A percentile compares a stretch with the other conserved stretches of the same genome.
Evolutionary conservation across 1,140 invertebrate species (phyloP).

Genomic region (Triops cancriformis): DNA sequence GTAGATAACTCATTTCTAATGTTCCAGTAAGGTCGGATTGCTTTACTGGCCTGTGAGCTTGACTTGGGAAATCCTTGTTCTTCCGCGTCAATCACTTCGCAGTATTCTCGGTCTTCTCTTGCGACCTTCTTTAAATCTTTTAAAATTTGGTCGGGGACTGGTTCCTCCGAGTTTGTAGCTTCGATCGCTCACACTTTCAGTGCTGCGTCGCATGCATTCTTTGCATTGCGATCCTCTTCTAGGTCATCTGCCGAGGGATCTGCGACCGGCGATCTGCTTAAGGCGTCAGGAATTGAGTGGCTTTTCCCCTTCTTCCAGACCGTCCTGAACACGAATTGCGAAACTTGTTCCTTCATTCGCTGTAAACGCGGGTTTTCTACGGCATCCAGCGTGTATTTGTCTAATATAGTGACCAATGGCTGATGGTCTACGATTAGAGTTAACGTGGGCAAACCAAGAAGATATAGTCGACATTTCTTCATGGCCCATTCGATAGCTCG

Average conservation of each 20-base stretch:
- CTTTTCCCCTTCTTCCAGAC: conserved; percentile 14
- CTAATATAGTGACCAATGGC: too few relatives aligned
- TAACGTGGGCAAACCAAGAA: too few relatives aligned
- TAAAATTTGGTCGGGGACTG: conserved; percentile 14
- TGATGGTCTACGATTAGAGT: too few relatives aligned
- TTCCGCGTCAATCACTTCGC: too few relatives aligned
- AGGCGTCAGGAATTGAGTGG: conserved; percentile 7
- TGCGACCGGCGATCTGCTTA: conserved; percentile 8
- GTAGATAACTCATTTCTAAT: conserved; percentile 36
- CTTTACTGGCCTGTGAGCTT: neutral
- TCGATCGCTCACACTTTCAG: neutral
- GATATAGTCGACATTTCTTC: conserved; percentile 32
- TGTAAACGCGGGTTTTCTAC: conserved; percentile 25
- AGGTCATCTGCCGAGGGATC: conserved; percentile 17
- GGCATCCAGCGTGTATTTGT: too few relatives aligned
- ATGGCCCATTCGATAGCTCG: conserved; percentile 30
- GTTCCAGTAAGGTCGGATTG: conserved; percentile 34
- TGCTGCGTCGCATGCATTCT: neutral
- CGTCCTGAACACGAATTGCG: conserved; percentile 12
- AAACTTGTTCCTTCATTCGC: conserved; percentile 23
- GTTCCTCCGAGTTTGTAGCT: neutral
- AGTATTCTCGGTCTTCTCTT: too few relatives aligned
- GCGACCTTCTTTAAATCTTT: too few relatives aligned
- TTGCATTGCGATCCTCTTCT: conserved; percentile 14
- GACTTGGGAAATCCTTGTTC: conserved; percentile 17